phyloP scores from a whole-genome alignment of 2,888 invertebrate genomes.

The Morpho helenor region DNA sequence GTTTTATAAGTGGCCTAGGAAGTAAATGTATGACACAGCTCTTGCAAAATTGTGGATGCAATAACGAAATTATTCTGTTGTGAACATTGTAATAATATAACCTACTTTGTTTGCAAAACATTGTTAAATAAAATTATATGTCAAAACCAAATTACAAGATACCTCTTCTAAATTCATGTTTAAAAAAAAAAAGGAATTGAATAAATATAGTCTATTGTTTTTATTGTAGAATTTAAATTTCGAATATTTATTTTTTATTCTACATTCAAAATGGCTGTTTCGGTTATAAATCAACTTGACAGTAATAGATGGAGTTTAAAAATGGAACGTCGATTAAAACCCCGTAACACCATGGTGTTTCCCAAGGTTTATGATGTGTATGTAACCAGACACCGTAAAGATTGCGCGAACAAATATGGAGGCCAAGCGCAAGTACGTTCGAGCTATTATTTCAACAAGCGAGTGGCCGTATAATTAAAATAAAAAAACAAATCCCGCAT shows the following conservation, averaged over 20 bases:
- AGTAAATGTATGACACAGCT: slow-evolving; percentile 50
- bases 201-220: neutral
- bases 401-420: slow-evolving; percentile 20
- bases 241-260: too few species aligned
- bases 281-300: too few species aligned
- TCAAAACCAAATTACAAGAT: neutral
- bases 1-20: slow-evolving; percentile 72
- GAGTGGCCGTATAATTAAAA: slow-evolving; percentile 17
- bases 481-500: slow-evolving; percentile 10
- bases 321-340: neutral
- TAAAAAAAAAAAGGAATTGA: neutral
- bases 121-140: neutral
- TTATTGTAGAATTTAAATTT: too few species aligned
- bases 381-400: slow-evolving; percentile 19
- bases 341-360: neutral
- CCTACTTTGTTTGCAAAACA: slow-evolving; percentile 1
- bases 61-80: slow-evolving; percentile 41
- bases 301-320: too few species aligned
- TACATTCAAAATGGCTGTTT: too few species aligned
- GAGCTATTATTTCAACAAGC: slow-evolving; percentile 16
- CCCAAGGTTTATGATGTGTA: neutral
- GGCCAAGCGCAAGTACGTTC: slow-evolving; percentile 16
- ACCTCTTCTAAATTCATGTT: neutral
- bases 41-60: slow-evolving; percentile 45
- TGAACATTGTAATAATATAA: slow-evolving; percentile 14